These are phyloP conservation scores for Bagarius yarrelli DNA, from an alignment of 2,113 vertebrate genomes.

Conservation along the genomic window DNA sequence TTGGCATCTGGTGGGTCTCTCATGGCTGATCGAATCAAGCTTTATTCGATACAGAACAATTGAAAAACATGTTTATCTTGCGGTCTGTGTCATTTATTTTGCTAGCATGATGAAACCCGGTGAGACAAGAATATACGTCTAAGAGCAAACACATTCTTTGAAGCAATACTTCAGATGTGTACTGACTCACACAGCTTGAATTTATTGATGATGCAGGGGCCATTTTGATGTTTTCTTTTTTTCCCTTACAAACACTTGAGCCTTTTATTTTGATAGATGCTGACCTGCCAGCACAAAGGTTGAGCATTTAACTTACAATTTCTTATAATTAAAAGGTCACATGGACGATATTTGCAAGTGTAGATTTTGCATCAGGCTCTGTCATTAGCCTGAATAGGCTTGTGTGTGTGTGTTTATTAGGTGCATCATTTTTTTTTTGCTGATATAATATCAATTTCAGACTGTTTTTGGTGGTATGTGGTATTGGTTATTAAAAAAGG, in stretches of 20 bases:
- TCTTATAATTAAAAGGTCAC: conserved; percentile 43
- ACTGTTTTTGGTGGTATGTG: too few species aligned
- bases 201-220: background rate
- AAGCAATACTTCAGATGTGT: background rate
- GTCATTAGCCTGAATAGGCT: conserved; percentile 1
- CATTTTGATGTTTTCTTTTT: background rate
- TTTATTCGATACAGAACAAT: background rate
- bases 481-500: background rate
- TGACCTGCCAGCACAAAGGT: conserved; percentile 30
- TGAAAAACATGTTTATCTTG: background rate
- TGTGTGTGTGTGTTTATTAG: conserved; percentile 11
- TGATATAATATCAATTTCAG: background rate
- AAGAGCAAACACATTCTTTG: background rate
- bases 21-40: background rate
- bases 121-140: background rate
- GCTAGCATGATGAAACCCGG: background rate
- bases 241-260: background rate
- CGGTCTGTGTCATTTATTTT: background rate
- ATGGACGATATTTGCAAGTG: conserved; percentile 21
- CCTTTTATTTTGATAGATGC: background rate
- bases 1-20: background rate
- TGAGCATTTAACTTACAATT: conserved; percentile 30
- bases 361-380: background rate
- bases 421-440: conserved; percentile 8
- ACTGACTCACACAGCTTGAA: background rate